Evolutionary conservation across 2,113 vertebrate genomes (phyloP), one percentile per base, ranked within the genome.

Genomic region (Leucosticte australis): DNA sequence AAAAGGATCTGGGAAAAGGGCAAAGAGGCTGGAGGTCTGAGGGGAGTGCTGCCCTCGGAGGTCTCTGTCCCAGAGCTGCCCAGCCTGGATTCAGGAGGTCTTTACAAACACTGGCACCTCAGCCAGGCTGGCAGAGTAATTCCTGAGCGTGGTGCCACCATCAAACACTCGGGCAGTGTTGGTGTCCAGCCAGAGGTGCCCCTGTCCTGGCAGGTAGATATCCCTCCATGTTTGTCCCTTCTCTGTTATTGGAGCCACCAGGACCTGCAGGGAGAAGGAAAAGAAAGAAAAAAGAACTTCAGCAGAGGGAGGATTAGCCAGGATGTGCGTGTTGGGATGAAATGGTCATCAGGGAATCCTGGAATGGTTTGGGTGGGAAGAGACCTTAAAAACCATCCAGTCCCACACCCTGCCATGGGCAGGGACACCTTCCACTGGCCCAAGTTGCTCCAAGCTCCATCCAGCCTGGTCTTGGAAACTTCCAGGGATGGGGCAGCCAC

Each of bases 211-310:
- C 87, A 99, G 96, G 95, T 98, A 99, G 90, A 99, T 97, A 67
- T 99, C 98, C 95, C 99, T 97, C 87, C 97, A 96, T 3, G 33
- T 93, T 7, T 97, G 97, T 31, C 98, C 98, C 64, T 97, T 98
- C 80, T 98, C 98, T 76, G 98, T 98, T 95, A 99, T 95, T 3
- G 99, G 99, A 26, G 99, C 99, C 70, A 99, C 98, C 94, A 99
- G 97, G 41, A 99, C 98, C 99, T 99, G 97, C 24, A 44, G 50
- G 18, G 47, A 91, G 80, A 57, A 65, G 82, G 11, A 57, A 39
- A 64, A 10, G 21, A 59, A 13, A 65, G 39, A 13, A 47, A 18
- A 15, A 14, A 44, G 31, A 7, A 10, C 11, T 15, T 35, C 5
- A 50, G 41, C 14, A 21, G 12, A 17, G 5, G 30, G 17, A 44